Percentiles rank a stretch among this genome's conserved stretches.
Evolutionary conservation across 2,888 invertebrate species (phyloP).

Genomic region (Romanomermis culicivorax): DNA sequence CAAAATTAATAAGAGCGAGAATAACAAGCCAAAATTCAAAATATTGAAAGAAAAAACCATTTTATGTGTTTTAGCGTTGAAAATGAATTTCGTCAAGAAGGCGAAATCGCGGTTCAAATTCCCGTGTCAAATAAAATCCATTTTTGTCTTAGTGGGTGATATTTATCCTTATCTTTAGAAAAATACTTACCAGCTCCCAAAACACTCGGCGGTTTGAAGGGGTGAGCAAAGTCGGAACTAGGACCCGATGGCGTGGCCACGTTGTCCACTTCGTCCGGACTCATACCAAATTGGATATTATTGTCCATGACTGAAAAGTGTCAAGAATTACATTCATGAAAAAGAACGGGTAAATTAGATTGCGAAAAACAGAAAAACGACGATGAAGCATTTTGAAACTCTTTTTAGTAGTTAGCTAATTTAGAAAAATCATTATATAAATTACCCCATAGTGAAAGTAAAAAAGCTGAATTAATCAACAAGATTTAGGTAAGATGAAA

Average conservation of each 20-base stretch:
- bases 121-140: no score
- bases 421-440: no score
- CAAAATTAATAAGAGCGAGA: no score
- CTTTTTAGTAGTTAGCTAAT: background rate
- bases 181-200: no score
- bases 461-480: background rate
- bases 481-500: background rate
- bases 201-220: background rate
- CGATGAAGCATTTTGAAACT: background rate
- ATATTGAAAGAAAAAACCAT: background rate
- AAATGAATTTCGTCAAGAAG: no score
- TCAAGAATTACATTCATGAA: background rate
- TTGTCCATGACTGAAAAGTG: background rate
- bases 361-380: no score
- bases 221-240: background rate
- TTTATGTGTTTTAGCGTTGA: background rate
- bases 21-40: no score
- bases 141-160: no score
- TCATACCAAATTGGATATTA: constrained; percentile 4
- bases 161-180: no score
- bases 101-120: no score
- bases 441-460: no score
- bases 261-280: background rate
- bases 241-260: background rate
- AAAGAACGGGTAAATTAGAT: background rate